Evolutionary conservation across 2,113 vertebrate species (phyloP).

Genomic region (Solea senegalensis): DNA sequence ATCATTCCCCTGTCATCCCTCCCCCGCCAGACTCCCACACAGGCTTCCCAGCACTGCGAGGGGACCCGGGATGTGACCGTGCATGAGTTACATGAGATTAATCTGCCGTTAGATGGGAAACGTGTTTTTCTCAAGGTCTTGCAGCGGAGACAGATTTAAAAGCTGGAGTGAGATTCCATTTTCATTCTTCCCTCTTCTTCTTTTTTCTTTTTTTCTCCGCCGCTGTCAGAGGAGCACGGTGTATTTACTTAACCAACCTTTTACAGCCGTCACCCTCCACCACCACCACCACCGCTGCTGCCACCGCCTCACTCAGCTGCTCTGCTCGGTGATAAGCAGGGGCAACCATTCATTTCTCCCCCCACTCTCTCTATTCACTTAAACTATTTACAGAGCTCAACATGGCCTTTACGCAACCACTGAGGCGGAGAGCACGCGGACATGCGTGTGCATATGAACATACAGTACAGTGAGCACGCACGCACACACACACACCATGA

Average conservation of each 20-base stretch:
- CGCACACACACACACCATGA: not conserved
- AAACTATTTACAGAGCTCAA: constrained; percentile 52
- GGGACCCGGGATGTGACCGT: constrained; percentile 40
- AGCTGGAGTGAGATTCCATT: constrained; percentile 54
- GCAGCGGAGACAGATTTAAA: constrained; percentile 52
- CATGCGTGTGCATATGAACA: not conserved
- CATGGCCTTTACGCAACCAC: constrained; percentile 45
- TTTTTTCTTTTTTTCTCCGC: constrained; percentile 34
- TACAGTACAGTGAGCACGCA: constrained; percentile 2
- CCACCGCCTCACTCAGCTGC: constrained; percentile 6
- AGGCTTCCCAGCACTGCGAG: constrained; percentile 33
- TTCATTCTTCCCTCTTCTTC: constrained; percentile 49
- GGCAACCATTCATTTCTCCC: constrained; percentile 41
- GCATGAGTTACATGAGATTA: constrained; percentile 54
- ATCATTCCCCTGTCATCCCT: constrained; percentile 26
- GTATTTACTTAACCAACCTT: constrained; percentile 73
- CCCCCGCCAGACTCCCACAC: constrained; percentile 27
- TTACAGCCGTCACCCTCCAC: constrained; percentile 38
- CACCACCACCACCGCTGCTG: constrained; percentile 2
- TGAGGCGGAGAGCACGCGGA: constrained; percentile 15
- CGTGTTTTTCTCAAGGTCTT: constrained; percentile 53
- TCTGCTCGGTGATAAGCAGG: constrained; percentile 38
- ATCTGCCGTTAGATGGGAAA: constrained; percentile 64
- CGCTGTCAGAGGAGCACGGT: constrained; percentile 46
- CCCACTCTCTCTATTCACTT: constrained; percentile 30